These are phyloP conservation scores for Drosophila funebris DNA, from an alignment of 1,140 invertebrate genomes.

Conservation along the genomic window DNA sequence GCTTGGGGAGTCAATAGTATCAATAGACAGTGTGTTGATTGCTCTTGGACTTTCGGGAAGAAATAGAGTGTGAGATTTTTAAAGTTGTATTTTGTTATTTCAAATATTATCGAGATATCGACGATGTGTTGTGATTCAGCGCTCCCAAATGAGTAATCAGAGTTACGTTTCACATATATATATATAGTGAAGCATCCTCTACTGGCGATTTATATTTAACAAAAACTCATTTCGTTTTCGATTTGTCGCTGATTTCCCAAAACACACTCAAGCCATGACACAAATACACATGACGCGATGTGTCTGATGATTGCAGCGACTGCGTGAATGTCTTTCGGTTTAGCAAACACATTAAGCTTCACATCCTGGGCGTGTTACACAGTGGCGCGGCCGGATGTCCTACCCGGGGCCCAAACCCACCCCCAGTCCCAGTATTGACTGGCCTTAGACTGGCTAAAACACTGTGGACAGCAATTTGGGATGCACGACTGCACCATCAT, in stretches of 20 bases:
- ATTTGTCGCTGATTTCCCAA: slow-evolving; percentile 74
- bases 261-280: slow-evolving; percentile 53
- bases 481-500: slow-evolving; percentile 69
- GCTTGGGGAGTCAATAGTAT: not conserved
- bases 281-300: slow-evolving; percentile 25
- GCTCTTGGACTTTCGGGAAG: not conserved
- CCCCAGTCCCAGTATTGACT: slow-evolving; percentile 23
- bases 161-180: not conserved
- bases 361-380: slow-evolving; percentile 59
- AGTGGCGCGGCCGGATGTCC: slow-evolving; percentile 46
- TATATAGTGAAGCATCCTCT: slow-evolving; percentile 1
- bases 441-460: slow-evolving; percentile 22
- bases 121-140: slow-evolving; percentile 19
- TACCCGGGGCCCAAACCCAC: too few relatives aligned
- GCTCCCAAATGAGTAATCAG: slow-evolving; percentile 70
- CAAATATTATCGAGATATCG: not conserved
- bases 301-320: slow-evolving; percentile 53
- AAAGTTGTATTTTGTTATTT: not conserved
- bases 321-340: slow-evolving; percentile 51
- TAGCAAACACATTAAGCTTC: slow-evolving; percentile 68
- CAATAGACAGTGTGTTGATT: slow-evolving; percentile 1
- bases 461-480: slow-evolving; percentile 72
- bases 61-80: not conserved
- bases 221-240: slow-evolving; percentile 65
- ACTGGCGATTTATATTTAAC: slow-evolving; percentile 29